Evolutionary conservation across 2,888 invertebrate species (phyloP).

Genomic region (Ecdyonurus torrentis): DNA sequence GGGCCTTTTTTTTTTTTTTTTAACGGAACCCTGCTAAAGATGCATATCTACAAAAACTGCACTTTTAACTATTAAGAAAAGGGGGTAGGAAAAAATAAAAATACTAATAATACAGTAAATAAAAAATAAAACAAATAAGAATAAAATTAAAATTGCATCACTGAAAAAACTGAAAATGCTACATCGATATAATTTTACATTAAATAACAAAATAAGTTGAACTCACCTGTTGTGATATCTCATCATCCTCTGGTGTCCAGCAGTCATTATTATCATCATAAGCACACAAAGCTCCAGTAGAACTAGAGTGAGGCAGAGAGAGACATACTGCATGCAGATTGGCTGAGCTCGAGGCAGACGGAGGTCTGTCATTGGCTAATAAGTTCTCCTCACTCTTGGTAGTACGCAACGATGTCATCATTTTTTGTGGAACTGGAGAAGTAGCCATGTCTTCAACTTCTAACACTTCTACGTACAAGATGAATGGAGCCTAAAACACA

Average conservation of each 20-base stretch:
- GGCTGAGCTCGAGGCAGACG: slow-evolving; percentile 20
- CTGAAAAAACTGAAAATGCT: no score
- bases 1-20: no score
- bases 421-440: slow-evolving; percentile 77
- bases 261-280: slow-evolving; percentile 51
- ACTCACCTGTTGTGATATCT: slow-evolving; percentile 58
- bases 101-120: no score
- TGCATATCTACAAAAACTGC: no score
- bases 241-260: slow-evolving; percentile 96
- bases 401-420: slow-evolving; percentile 70
- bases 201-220: no score
- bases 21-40: no score
- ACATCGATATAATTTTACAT: no score
- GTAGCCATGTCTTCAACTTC: slow-evolving; percentile 71
- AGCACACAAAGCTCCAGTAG: slow-evolving; percentile 11
- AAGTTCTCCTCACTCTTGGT: slow-evolving; percentile 91
- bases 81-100: no score
- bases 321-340: slow-evolving; percentile 1
- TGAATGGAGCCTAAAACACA: slow-evolving; percentile 94
- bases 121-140: slow-evolving; percentile 7
- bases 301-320: not conserved
- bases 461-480: slow-evolving; percentile 93
- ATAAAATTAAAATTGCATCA: no score
- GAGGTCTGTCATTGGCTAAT: slow-evolving; percentile 22
- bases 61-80: no score